Evolutionary conservation across 2,797 vertebrate genomes (phyloP).

Genomic region (Falco cherrug): DNA sequence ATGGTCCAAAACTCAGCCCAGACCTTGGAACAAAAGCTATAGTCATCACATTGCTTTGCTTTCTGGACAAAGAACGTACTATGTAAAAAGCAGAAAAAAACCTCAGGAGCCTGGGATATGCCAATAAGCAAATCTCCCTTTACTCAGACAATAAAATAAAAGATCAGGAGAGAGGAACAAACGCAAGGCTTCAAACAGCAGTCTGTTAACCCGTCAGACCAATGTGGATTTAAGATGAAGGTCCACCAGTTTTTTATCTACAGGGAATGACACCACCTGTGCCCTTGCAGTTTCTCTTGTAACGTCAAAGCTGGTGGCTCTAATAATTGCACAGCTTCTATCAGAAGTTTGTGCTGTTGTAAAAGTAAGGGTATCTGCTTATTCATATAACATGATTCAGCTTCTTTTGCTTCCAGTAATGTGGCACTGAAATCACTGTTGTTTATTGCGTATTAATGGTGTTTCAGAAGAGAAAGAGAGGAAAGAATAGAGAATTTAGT

Average conservation of each 20-base stretch:
- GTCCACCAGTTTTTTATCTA: background rate
- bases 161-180: background rate
- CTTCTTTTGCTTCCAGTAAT: background rate
- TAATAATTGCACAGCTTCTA: background rate
- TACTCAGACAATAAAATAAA: background rate
- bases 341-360: background rate
- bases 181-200: background rate
- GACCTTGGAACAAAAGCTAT: conserved; percentile 46
- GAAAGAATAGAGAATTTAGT: background rate
- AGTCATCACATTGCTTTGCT: conserved; percentile 57
- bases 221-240: background rate
- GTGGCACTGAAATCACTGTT: background rate
- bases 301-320: background rate
- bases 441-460: background rate
- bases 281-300: background rate
- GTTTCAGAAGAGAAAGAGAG: background rate
- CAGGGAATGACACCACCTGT: background rate
- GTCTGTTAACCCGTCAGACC: background rate
- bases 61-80: conserved; percentile 57
- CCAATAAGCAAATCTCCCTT: background rate
- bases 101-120: background rate
- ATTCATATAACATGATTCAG: background rate
- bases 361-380: background rate
- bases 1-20: conserved; percentile 14
- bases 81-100: conserved; percentile 21